A percentile compares a stretch with the other conserved stretches of the same genome.
phyloP scores from a whole-genome alignment of 2,113 vertebrate species.

The Pachypanchax playfairii region DNA sequence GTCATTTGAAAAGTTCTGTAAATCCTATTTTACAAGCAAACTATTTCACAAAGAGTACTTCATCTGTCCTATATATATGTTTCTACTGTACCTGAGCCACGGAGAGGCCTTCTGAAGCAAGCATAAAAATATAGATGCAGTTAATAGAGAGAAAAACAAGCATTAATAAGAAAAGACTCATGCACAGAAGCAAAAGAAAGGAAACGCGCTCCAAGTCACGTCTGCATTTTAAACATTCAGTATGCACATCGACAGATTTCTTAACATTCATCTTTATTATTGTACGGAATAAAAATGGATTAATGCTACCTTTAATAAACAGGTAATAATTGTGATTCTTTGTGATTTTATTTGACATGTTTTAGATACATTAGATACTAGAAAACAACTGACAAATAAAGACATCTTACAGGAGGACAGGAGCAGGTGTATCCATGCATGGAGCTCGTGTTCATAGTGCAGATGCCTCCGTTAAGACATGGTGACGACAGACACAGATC shows the following conservation, averaged over 20 bases:
- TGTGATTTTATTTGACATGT: background rate
- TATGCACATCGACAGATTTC: background rate
- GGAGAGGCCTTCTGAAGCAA: conserved; percentile 73
- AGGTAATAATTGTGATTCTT: too few species aligned
- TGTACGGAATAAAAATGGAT: too few species aligned
- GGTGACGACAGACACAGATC: conserved; percentile 89
- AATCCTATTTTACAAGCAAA: background rate
- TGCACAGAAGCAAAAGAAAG: background rate
- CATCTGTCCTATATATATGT: conserved; percentile 16
- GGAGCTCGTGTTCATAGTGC: conserved; percentile 88
- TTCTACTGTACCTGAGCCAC: conserved; percentile 73
- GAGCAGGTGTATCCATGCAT: conserved; percentile 87
- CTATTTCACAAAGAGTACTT: background rate
- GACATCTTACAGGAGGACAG: conserved; percentile 83
- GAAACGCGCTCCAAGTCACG: conserved; percentile 1
- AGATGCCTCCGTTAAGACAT: conserved; percentile 85
- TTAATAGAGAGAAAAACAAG: conserved; percentile 54
- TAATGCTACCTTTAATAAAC: too few species aligned
- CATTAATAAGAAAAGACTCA: conserved; percentile 18
- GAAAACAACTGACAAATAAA: background rate
- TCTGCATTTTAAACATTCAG: background rate
- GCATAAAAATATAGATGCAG: conserved; percentile 67
- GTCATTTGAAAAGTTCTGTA: background rate
- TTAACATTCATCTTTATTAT: too few species aligned
- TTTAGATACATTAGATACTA: background rate